A percentile compares a stretch with the other conserved stretches of the same genome.
Conservation (phyloP, 2,797 vertebrate species). For the Sebastes iracundus region DNA sequence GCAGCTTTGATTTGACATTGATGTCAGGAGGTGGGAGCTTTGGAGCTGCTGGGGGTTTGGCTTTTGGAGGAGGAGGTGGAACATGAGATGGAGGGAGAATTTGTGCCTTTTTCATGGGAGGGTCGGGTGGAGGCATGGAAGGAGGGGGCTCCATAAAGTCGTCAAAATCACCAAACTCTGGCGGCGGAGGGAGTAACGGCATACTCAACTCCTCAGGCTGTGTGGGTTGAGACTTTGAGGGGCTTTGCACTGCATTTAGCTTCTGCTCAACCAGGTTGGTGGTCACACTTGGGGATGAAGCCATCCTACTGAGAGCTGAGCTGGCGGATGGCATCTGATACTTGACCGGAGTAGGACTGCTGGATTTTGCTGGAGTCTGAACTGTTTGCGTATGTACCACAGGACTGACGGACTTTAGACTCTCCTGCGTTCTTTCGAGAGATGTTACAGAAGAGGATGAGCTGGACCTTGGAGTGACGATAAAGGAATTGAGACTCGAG, state of each 20-base stretch:
- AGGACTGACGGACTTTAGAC: conserved; percentile 2
- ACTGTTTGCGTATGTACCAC: background rate
- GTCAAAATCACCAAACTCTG: conserved; percentile 78
- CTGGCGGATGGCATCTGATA: conserved; percentile 1
- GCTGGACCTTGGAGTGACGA: conserved; percentile 44
- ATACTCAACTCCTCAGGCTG: conserved; percentile 36
- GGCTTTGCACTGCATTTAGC: conserved; percentile 5
- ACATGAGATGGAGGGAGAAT: background rate
- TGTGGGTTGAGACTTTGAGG: background rate
- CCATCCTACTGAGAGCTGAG: background rate
- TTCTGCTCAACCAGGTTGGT: conserved; percentile 27
- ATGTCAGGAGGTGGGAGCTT: conserved; percentile 43
- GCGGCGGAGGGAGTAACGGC: conserved; percentile 81
- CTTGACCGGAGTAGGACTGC: conserved; percentile 4
- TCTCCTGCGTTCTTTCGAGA: conserved; percentile 33
- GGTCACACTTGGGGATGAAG: conserved; percentile 3
- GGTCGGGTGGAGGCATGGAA: conserved; percentile 63
- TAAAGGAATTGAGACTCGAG: conserved; percentile 65
- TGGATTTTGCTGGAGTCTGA: conserved; percentile 25
- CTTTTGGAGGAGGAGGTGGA: conserved; percentile 30
- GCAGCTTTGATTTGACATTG: conserved; percentile 47
- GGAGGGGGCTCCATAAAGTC: conserved; percentile 63
- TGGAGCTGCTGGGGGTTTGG: conserved; percentile 30
- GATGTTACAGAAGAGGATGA: conserved; percentile 42
- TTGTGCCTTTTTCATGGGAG: conserved; percentile 55